Base-by-base conservation (phyloP, 2,888 invertebrate species). In the Agapostemon virescens region DNA sequence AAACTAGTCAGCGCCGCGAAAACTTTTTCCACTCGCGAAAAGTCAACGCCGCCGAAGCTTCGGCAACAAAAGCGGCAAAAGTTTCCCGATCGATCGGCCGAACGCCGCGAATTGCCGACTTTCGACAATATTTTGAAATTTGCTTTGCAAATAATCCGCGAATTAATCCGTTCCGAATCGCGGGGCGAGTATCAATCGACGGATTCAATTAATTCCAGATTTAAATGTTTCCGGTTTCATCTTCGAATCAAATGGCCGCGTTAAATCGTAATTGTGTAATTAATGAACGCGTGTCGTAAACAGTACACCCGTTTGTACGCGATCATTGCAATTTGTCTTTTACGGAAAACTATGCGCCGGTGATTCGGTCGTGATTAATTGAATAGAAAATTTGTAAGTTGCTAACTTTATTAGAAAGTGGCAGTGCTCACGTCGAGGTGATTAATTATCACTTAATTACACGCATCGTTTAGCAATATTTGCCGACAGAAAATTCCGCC, bases 401-500 rank as follows among this genome's bases (percentile, higher is more conserved):
- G 15, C 17, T 26, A 74, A 69, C 36, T 74, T 69, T 33, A 30
- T 69, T n/a, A 26, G 45, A 45, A 69, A 38, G 26, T 9, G n/a
- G 40, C 33, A 20, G n/a, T 49, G 45, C 13, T 74, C 11, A 30
- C n/a, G 20, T n/a, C n/a, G 6, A 23, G 13, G 20, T 69, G 13
- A 74, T 74, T 74, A 61, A 74, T 74, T 45, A 26, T 36, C 15
- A 2, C 1, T 38, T 49, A 74, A 69, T 61, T 61, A 63, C 7
- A 17, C 36, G 61, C 68, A 38, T 69, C 69, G 42, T 68, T 45
- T n/a, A 42, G 17, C 9, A 11, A 5, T 23, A 58, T 58, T 42
- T 36, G 40, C 33, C 17, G 3, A 1, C 15, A 11, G 33, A 17
- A 38, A 63, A 17, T n/a, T 63, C 33, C 30, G 2, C 17, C 30